Evolutionary conservation across 2,113 vertebrate genomes (phyloP).

Genomic region (Coptodon bakossiorum): DNA sequence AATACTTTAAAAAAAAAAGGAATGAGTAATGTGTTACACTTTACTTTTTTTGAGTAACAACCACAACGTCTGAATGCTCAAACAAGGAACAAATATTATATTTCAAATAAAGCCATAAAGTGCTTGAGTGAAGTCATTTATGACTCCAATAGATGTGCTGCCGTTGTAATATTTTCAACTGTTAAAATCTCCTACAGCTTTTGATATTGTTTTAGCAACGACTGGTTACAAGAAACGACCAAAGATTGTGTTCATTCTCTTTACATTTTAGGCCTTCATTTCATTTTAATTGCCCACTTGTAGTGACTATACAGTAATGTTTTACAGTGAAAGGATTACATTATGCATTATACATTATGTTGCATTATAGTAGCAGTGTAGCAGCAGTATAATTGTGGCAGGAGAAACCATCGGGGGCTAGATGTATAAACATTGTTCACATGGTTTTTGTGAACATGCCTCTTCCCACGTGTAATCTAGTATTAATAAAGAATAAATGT

Average conservation of each 20-base stretch:
- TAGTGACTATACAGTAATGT: neutral
- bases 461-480: neutral
- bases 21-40: neutral
- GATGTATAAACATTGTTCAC: neutral
- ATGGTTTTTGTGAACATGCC: neutral
- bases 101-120: neutral
- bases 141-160: neutral
- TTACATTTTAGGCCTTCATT: neutral
- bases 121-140: neutral
- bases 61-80: neutral
- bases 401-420: neutral
- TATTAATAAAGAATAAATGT: neutral
- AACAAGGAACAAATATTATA: neutral
- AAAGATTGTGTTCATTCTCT: neutral
- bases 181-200: neutral
- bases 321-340: neutral
- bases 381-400: neutral
- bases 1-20: accelerated
- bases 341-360: neutral
- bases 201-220: neutral
- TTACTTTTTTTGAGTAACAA: neutral
- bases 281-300: neutral
- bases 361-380: neutral
- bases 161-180: neutral
- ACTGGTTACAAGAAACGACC: neutral